phyloP scores from a whole-genome alignment of 2,797 vertebrate species.

The Geotrypetes seraphini region DNA sequence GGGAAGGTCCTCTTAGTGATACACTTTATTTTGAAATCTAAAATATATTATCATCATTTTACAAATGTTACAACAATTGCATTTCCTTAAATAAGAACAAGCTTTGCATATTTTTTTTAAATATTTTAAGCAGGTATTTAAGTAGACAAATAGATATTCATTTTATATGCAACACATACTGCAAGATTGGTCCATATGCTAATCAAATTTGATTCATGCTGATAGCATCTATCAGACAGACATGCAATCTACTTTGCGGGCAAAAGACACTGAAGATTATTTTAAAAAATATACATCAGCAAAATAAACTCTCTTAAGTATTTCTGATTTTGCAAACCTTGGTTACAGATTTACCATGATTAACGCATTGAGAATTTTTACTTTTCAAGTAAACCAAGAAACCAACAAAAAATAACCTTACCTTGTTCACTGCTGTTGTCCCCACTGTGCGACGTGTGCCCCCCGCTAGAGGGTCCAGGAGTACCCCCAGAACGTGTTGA shows the following conservation, averaged over 20 bases:
- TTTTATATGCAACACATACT: conserved; percentile 21
- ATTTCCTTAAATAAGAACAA: no score
- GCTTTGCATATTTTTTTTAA: no score
- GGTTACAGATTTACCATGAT: not conserved
- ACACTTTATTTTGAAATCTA: no score
- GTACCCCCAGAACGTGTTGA: conserved; percentile 94
- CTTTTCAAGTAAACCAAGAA: no score
- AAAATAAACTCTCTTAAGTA: not conserved
- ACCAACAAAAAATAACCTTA: no score
- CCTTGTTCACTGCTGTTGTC: conserved; percentile 99
- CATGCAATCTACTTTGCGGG: conserved; percentile 12
- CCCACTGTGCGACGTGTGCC: conserved; percentile 95
- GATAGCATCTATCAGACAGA: conserved; percentile 12
- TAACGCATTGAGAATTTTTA: not conserved
- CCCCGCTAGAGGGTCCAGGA: conserved; percentile 91
- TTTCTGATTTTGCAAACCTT: not conserved
- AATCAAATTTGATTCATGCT: conserved; percentile 16
- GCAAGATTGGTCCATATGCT: conserved; percentile 25
- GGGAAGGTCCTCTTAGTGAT: no score
- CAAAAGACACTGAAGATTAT: not conserved
- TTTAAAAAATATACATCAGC: not conserved
- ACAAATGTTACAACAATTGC: no score
- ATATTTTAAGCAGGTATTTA: no score
- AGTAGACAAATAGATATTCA: no score
- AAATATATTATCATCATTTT: no score